Percentiles rank a stretch among this genome's conserved stretches.
phyloP scores from a whole-genome alignment of 2,113 vertebrate species.

The Actinemys pallida region DNA sequence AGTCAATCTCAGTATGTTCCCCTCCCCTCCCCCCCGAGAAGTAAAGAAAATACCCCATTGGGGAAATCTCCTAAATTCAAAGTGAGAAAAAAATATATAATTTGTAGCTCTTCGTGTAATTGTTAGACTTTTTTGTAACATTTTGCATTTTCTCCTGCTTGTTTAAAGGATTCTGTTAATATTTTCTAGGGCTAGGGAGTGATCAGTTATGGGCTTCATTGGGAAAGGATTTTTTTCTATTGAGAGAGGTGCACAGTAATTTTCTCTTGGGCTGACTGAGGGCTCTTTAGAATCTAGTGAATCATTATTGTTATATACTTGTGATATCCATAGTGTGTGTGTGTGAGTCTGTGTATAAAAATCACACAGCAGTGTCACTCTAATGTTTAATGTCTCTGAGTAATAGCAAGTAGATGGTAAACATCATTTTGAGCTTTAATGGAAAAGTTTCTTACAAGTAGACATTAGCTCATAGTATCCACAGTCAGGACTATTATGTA shows the following conservation, averaged over 20 bases:
- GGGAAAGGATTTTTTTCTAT: constrained; percentile 50
- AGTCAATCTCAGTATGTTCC: constrained; percentile 37
- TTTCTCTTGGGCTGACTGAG: constrained; percentile 31
- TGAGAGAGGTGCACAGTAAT: constrained; percentile 35
- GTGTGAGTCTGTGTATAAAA: constrained; percentile 22
- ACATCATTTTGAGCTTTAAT: constrained; percentile 68
- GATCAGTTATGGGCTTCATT: constrained; percentile 32
- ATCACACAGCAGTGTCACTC: constrained; percentile 36
- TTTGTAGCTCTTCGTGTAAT: constrained; percentile 52
- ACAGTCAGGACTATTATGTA: constrained; percentile 70
- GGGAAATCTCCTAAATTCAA: neutral
- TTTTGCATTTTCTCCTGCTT: constrained; percentile 7
- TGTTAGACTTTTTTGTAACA: constrained; percentile 49
- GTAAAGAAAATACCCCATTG: constrained; percentile 28
- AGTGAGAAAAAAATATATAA: constrained; percentile 56
- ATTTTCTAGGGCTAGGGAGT: constrained; percentile 35
- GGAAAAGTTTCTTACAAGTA: constrained; percentile 75
- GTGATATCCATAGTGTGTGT: neutral
- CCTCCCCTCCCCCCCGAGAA: neutral
- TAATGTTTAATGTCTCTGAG: constrained; percentile 59
- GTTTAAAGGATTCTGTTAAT: constrained; percentile 23
- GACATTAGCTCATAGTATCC: constrained; percentile 81
- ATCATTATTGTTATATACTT: constrained; percentile 1
- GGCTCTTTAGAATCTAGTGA: neutral
- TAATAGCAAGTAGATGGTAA: constrained; percentile 64